A percentile compares a stretch with the other conserved stretches of the same genome.
These are phyloP conservation scores for Caenorhabditis sulstoni DNA, from an alignment of 2,888 invertebrate species.

Conservation along the genomic window DNA sequence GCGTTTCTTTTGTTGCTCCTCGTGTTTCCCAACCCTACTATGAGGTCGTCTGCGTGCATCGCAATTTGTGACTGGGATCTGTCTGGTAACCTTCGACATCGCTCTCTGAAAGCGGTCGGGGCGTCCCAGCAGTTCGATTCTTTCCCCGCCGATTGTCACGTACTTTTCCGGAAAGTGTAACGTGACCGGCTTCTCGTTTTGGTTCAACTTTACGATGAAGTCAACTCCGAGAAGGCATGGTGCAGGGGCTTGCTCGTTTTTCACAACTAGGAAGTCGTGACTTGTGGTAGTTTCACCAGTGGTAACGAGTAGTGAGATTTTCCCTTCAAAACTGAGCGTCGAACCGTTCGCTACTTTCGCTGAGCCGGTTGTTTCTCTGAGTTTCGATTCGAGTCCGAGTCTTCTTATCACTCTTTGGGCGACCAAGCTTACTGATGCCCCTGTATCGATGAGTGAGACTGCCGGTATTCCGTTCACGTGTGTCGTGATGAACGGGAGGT, in stretches of 20 bases:
- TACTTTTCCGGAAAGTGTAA: background rate
- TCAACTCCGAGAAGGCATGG: slow-evolving; percentile 31
- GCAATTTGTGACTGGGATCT: too few species aligned
- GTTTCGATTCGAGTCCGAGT: background rate
- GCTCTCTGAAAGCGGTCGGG: too few species aligned
- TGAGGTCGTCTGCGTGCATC: too few species aligned
- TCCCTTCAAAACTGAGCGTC: background rate
- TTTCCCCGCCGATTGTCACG: slow-evolving; percentile 1
- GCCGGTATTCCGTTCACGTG: slow-evolving; percentile 4
- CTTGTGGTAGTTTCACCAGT: slow-evolving; percentile 2
- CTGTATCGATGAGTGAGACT: slow-evolving; percentile 27
- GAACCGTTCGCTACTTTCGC: slow-evolving; percentile 29
- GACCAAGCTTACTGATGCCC: slow-evolving; percentile 14
- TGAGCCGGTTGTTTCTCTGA: background rate
- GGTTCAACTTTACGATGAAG: slow-evolving; percentile 11
- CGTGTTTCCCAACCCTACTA: too few species aligned
- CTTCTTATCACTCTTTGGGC: background rate
- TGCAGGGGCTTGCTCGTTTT: slow-evolving; percentile 23
- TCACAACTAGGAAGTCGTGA: slow-evolving; percentile 1
- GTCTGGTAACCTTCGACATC: too few species aligned
- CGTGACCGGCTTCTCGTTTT: slow-evolving; percentile 11
- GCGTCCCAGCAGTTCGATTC: too few species aligned
- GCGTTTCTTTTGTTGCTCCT: too few species aligned
- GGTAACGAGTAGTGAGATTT: background rate
- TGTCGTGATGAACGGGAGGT: slow-evolving; percentile 19